phyloP scores from a whole-genome alignment of 1,140 invertebrate species.

The Chelonus insularis region DNA sequence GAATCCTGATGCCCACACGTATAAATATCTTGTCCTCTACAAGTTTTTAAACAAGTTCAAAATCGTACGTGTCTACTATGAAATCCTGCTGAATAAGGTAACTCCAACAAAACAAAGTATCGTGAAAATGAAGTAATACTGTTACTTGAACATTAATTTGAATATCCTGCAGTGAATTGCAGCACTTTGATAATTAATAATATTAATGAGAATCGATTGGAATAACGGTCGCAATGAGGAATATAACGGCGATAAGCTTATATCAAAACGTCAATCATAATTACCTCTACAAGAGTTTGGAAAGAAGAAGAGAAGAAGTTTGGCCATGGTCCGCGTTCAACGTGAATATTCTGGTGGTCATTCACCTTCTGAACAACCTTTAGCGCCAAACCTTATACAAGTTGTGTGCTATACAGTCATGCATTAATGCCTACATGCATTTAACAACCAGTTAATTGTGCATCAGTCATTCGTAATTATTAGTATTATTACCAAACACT shows the following conservation, averaged over 20 bases:
- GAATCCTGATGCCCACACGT: slow-evolving; percentile 22
- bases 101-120: too few species aligned
- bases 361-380: slow-evolving; percentile 49
- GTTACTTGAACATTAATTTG: neutral
- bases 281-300: slow-evolving; percentile 3
- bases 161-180: neutral
- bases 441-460: slow-evolving; percentile 16
- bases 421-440: slow-evolving; percentile 28
- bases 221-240: neutral
- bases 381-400: slow-evolving; percentile 49
- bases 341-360: slow-evolving; percentile 56
- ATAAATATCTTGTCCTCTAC: slow-evolving; percentile 11
- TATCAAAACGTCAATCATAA: slow-evolving; percentile 6
- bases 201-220: neutral
- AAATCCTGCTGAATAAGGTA: too few species aligned
- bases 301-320: neutral
- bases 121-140: too few species aligned
- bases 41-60: neutral
- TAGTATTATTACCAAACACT: neutral
- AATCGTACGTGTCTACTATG: too few species aligned
- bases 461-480: neutral
- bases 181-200: neutral
- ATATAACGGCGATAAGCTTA: neutral
- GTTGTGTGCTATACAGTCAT: slow-evolving; percentile 10
- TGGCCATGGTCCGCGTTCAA: slow-evolving; percentile 42